Percentiles rank a stretch among this genome's conserved stretches.
Evolutionary conservation across 2,797 vertebrate species (phyloP).

Genomic region (Mormyrus hasselquistii): DNA sequence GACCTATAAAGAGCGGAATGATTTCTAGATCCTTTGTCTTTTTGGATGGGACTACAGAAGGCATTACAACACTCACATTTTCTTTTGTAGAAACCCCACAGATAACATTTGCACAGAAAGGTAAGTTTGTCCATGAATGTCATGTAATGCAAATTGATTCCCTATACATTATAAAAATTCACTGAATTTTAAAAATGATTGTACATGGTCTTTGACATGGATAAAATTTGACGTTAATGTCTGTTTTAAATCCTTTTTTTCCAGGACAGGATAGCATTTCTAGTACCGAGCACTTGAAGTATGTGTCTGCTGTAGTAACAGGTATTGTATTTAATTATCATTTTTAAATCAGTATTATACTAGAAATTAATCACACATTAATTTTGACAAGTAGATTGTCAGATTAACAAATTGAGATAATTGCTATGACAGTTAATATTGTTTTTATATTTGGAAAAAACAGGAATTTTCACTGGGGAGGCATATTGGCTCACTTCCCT

Average conservation of each 20-base stretch:
- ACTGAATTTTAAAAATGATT: background rate
- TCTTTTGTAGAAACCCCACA: background rate
- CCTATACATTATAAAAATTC: background rate
- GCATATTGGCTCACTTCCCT: background rate
- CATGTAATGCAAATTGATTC: background rate
- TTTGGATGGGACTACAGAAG: background rate
- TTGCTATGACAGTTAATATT: background rate
- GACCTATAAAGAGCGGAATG: background rate
- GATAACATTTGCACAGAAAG: background rate
- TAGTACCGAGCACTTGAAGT: background rate
- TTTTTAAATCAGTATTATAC: background rate
- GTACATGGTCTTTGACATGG: background rate
- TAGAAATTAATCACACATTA: background rate
- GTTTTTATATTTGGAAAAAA: background rate
- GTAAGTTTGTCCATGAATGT: background rate
- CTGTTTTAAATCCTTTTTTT: background rate
- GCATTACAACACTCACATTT: background rate
- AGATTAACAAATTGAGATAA: background rate
- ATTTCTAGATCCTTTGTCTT: background rate
- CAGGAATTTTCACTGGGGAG: background rate
- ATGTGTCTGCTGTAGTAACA: background rate
- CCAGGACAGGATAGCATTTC: background rate
- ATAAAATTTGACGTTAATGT: background rate
- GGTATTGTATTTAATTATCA: background rate
- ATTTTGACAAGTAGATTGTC: background rate